phyloP scores from a whole-genome alignment of 1,140 invertebrate species.

The Campodea augens region DNA sequence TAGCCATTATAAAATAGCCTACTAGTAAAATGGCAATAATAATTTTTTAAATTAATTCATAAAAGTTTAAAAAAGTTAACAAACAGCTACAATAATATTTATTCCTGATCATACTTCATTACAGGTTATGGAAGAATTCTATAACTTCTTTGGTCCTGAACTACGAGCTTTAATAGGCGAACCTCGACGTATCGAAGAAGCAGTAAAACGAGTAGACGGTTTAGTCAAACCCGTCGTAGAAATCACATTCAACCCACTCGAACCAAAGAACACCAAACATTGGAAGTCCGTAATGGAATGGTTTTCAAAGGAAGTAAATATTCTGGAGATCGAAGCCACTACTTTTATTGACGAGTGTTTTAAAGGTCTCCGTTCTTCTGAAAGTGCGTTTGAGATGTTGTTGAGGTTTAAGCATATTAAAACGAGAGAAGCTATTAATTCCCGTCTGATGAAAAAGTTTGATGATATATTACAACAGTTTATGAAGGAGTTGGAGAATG shows the following conservation, averaged over 20 bases:
- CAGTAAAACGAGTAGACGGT: slow-evolving; percentile 47
- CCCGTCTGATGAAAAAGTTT: slow-evolving; percentile 56
- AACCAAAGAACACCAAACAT: slow-evolving; percentile 47
- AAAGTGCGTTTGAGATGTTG: slow-evolving; percentile 56
- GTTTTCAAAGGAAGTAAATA: slow-evolving; percentile 49
- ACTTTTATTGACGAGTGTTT: slow-evolving; percentile 73
- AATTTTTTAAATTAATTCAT: too few relatives aligned
- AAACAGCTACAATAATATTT: too few relatives aligned
- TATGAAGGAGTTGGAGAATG: slow-evolving; percentile 47
- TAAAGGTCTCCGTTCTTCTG: slow-evolving; percentile 47
- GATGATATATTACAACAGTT: slow-evolving; percentile 68
- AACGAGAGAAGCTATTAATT: slow-evolving; percentile 46
- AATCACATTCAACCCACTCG: slow-evolving; percentile 64
- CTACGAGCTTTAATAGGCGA: slow-evolving; percentile 67
- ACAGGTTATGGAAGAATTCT: slow-evolving; percentile 59
- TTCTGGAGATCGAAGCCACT: slow-evolving; percentile 60
- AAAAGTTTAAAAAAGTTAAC: too few relatives aligned
- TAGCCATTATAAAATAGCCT: too few relatives aligned
- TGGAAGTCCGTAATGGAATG: slow-evolving; percentile 60
- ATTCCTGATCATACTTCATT: slow-evolving; percentile 5
- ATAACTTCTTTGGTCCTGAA: slow-evolving; percentile 70
- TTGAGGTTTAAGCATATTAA: slow-evolving; percentile 58
- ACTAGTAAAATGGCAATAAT: too few relatives aligned
- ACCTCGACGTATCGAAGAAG: slow-evolving; percentile 61
- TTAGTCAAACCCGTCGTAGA: slow-evolving; percentile 49